Evolutionary conservation across 2,888 invertebrate genomes (phyloP).

Genomic region (Sericinus montela): DNA sequence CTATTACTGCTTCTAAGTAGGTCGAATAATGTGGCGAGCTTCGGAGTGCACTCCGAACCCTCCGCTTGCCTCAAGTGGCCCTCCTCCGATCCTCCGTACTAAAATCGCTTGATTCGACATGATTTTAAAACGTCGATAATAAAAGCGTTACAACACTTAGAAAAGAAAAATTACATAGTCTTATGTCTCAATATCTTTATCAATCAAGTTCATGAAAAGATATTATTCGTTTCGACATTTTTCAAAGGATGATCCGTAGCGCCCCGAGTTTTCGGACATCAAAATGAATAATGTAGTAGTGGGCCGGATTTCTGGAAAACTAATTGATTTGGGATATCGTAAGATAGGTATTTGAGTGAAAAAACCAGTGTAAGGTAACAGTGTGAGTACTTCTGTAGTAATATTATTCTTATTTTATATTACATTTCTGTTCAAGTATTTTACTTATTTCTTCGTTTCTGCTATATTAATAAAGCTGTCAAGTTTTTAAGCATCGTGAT

Average conservation of each 20-base stretch:
- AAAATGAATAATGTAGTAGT: slow-evolving; percentile 36
- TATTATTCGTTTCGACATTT: slow-evolving; percentile 23
- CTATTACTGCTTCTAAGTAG: slow-evolving; percentile 65
- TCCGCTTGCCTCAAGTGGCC: slow-evolving; percentile 44
- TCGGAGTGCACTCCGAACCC: slow-evolving; percentile 62
- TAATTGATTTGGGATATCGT: slow-evolving; percentile 37
- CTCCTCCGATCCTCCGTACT: slow-evolving; percentile 60
- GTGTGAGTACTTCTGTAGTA: no score
- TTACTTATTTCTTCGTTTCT: no score
- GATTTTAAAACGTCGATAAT: slow-evolving; percentile 74
- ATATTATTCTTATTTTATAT: no score
- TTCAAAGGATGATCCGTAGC: slow-evolving; percentile 16
- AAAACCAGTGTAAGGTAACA: no score
- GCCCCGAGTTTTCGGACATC: slow-evolving; percentile 17
- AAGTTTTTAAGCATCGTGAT: no score
- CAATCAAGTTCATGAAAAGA: slow-evolving; percentile 21
- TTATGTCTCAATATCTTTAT: slow-evolving; percentile 16
- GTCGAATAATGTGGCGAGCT: slow-evolving; percentile 73
- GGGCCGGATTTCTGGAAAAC: slow-evolving; percentile 28
- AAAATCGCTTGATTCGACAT: slow-evolving; percentile 73
- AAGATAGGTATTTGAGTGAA: slow-evolving; percentile 25
- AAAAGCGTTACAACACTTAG: slow-evolving; percentile 27
- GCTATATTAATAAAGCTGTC: no score
- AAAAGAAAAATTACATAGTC: slow-evolving; percentile 8
- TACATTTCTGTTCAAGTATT: no score